Conservation (phyloP, 2,113 vertebrate species). For the Lamprotornis superbus region DNA sequence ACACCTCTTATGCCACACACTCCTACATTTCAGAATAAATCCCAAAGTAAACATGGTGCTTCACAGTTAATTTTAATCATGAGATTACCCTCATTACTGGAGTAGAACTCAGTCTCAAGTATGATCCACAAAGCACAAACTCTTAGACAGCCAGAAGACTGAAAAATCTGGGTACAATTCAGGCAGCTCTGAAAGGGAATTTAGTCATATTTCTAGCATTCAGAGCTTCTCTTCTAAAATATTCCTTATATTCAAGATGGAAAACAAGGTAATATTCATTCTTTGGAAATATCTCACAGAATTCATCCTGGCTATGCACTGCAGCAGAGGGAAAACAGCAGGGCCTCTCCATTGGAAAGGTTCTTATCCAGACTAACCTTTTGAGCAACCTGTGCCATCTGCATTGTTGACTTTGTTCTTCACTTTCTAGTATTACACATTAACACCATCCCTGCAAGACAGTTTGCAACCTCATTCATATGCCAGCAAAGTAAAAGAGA, state of each 20-base stretch:
- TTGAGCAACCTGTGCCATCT: neutral
- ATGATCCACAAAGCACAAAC: neutral
- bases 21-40: neutral
- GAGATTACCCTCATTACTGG: neutral
- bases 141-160: neutral
- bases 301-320: neutral
- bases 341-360: neutral
- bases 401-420: neutral
- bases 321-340: neutral
- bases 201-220: neutral
- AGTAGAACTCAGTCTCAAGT: neutral
- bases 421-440: neutral
- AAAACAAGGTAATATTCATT: neutral
- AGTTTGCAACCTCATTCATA: neutral
- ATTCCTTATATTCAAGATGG: neutral
- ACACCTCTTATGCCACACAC: neutral
- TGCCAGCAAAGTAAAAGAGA: neutral
- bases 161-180: neutral
- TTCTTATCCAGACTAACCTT: neutral
- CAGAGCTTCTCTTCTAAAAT: neutral
- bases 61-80: neutral
- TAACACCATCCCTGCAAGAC: neutral
- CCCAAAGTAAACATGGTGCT: neutral
- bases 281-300: neutral
- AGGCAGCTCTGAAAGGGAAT: neutral